Base-by-base conservation (phyloP, 2,797 vertebrate species). In the Neosalanx taihuensis region DNA sequence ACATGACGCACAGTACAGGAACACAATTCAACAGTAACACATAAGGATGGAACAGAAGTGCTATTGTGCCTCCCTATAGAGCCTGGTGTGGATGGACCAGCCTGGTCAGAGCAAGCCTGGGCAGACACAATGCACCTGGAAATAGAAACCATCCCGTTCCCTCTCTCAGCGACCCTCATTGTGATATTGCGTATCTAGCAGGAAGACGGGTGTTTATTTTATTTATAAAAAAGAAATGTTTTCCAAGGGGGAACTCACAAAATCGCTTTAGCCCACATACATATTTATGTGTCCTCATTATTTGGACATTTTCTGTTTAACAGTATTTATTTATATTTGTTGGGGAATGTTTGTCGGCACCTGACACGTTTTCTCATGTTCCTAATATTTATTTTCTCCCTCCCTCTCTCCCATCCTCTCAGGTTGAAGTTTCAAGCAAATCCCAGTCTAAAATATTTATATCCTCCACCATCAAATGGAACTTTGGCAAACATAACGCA, bases 391-490 rank as follows among this genome's bases (percentile, higher is more conserved):
- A 58, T 46, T 46, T 13, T 46, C 41, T 0, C 17, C 58, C 62
- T 64, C 66, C 60, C 35, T 66, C 41, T 66, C 29, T 29, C 37
- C 37, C 23, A 20, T 73, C 71, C 41, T 76, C 72, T 73, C 58
- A 99, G 97, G 84, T 91, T 99, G 87, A 96, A 95, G 18, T 98
- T 95, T 90, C 94, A 95, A 73, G 79, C 93, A 64, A 97, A 95
- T 90, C 96, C 97, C 70, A 95, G 93, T 70, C 91, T 99, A 88
- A 98, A 95, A 82, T 99, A 98, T 89, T 92, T 97, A 87, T 99
- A 98, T 82, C 97, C 96, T 26, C 96, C 97, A 7, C 97, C 95
- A 76, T 96, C 96, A 66, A 95, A 88, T 85, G 83, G 92, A 79
- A 91, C 96, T 80, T 87, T 99, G 86, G 90, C 96, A 81, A 99